Evolutionary conservation across 2,797 vertebrate genomes (phyloP), one percentile per base, ranked within the genome.

Genomic region (Poeciliopsis presidionis): DNA sequence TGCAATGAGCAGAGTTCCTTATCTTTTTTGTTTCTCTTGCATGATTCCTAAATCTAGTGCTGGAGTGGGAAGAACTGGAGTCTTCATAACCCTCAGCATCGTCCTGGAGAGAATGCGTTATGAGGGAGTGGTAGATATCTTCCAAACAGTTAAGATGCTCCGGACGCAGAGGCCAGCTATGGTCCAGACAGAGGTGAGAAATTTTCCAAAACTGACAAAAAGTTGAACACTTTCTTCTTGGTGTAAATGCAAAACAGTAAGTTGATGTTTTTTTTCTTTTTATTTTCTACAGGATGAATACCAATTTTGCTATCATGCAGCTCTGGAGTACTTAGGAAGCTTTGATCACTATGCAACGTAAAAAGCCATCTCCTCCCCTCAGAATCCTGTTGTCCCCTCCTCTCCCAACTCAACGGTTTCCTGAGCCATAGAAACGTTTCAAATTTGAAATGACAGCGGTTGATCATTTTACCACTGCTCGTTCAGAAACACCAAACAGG

Each of bases 311-410:
- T 99, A 99, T 87, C 98, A 99, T 86, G 98, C 98, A 5, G 97
- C 97, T 74, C 95, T 99, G 94, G 98, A 99, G 90, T 99, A 99
- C 93, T 96, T 99, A 93, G 98, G 98, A 91, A 99, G 98, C 94
- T 99, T 99, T 95, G 98, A 99, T 96, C 98, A 99, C 97, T 99
- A 99, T 99, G 98, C 98, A 98, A 99, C 98, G 96, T 99, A 99
- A 98, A 96, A 98, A 98, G 97, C 97, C 97, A 98, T 97, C 93
- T 86, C 86, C 81, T 77, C 47, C 85, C 89, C 78, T 70, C 76
- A 84, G 79, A 91, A 87, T 86, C 87, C 87, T 91, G 91, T 93
- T 93, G 53, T 88, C 86, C 86, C 43, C 87, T 81, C 79, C 18
- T 73, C 46, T 41, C 81, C 85, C 72, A 80, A 81, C 84, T 69